Conservation (phyloP, 1,140 invertebrate genomes). For the Aphaenogaster floridana region DNA sequence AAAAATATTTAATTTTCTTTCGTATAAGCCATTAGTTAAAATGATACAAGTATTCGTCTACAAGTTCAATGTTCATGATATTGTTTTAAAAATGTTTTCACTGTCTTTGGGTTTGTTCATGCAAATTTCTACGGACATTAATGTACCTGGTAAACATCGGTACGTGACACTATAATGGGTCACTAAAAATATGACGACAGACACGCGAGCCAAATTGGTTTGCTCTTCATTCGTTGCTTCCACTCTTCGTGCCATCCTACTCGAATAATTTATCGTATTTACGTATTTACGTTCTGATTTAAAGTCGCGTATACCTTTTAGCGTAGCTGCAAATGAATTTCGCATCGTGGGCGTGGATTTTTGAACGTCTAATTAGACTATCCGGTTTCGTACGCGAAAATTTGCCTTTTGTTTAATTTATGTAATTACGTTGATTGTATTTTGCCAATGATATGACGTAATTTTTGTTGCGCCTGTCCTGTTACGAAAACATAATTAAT, state of each 20-base stretch:
- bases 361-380: constrained; percentile 37
- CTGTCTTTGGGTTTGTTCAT: constrained; percentile 26
- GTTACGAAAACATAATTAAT: constrained; percentile 43
- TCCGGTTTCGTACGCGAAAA: not conserved
- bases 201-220: constrained; percentile 37
- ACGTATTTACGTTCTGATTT: constrained; percentile 35
- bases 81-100: constrained; percentile 12
- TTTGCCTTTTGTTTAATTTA: constrained; percentile 15
- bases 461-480: constrained; percentile 18
- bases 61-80: constrained; percentile 17
- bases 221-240: constrained; percentile 45
- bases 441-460: constrained; percentile 11
- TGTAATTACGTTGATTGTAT: constrained; percentile 23
- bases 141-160: constrained; percentile 51
- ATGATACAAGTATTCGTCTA: not conserved
- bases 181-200: constrained; percentile 41
- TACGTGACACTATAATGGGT: constrained; percentile 41
- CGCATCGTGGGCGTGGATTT: not conserved
- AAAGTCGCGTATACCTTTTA: constrained; percentile 7
- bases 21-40: not conserved
- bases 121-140: constrained; percentile 46
- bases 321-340: constrained; percentile 18
- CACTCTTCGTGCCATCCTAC: not conserved
- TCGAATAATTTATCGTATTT: constrained; percentile 32
- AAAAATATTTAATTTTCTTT: not conserved